Evolutionary conservation across 1,140 invertebrate species (phyloP).

Genomic region (Drosophila orosa): DNA sequence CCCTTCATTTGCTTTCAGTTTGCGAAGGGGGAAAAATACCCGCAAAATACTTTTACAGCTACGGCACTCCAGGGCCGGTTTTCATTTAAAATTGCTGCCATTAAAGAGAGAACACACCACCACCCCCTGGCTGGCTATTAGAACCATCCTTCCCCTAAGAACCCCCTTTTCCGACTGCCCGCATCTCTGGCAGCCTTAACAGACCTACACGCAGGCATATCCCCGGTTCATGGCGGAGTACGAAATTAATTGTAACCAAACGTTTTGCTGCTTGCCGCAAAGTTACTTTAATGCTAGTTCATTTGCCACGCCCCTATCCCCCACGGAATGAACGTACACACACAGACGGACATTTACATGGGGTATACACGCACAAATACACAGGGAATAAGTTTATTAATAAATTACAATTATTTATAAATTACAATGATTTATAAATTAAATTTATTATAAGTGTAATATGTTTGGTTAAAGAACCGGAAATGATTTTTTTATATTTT

Average conservation of each 20-base stretch:
- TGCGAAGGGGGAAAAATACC: conserved; percentile 5
- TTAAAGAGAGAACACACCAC: conserved; percentile 25
- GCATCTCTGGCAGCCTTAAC: conserved; percentile 11
- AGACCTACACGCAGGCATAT: not conserved
- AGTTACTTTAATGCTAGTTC: conserved; percentile 73
- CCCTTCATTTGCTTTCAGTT: conserved; percentile 18
- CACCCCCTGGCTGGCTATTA: conserved; percentile 25
- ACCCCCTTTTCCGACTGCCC: not conserved
- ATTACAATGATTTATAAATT: no score
- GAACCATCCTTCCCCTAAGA: not conserved
- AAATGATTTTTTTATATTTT: no score
- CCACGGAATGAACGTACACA: conserved; percentile 21
- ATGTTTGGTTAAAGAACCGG: no score
- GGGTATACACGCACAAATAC: conserved; percentile 25
- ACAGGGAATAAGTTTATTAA: conserved; percentile 6
- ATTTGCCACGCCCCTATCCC: conserved; percentile 63
- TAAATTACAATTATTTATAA: no score
- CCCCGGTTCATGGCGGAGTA: conserved; percentile 31
- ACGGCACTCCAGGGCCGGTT: conserved; percentile 29
- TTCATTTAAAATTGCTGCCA: conserved; percentile 53
- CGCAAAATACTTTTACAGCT: conserved; percentile 34
- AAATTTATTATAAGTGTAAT: no score
- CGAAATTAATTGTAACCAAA: conserved; percentile 74
- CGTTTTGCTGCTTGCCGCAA: conserved; percentile 76
- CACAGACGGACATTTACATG: conserved; percentile 9